Conservation (phyloP, 1,140 invertebrate genomes). For the Zaprionus inermis region DNA sequence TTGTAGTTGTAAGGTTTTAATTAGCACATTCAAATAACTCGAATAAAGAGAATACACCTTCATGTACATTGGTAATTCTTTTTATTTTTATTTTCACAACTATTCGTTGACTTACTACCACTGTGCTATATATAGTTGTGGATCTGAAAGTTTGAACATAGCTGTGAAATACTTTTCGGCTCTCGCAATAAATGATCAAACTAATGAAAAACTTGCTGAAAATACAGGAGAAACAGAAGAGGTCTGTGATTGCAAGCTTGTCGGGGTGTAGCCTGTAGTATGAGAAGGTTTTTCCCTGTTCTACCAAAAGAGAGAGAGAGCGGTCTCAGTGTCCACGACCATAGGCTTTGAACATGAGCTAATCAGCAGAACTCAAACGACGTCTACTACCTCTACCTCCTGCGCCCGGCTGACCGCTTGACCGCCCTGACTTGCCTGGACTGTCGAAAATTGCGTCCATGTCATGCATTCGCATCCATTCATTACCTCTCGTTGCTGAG, state of each 20-base stretch:
- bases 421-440: not conserved
- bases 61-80: not conserved
- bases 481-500: constrained; percentile 74
- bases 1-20: constrained; percentile 63
- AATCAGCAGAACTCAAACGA: constrained; percentile 67
- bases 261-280: not conserved
- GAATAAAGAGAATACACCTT: constrained; percentile 25
- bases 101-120: constrained; percentile 5
- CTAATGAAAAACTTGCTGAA: not conserved
- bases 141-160: constrained; percentile 31
- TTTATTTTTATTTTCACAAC: not conserved
- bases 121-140: constrained; percentile 3
- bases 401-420: constrained; percentile 3
- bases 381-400: constrained; percentile 5
- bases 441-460: constrained; percentile 80
- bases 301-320: not conserved
- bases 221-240: not conserved
- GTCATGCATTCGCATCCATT: constrained; percentile 79
- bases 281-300: not conserved
- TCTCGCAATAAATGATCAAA: constrained; percentile 3
- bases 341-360: constrained; percentile 67
- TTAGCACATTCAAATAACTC: constrained; percentile 57
- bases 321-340: constrained; percentile 11
- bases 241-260: not conserved
- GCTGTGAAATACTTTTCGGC: constrained; percentile 1